Percentiles rank a stretch among this genome's conserved stretches.
Evolutionary conservation across 2,888 invertebrate species (phyloP).

Genomic region (Asteroscopus sphinx): DNA sequence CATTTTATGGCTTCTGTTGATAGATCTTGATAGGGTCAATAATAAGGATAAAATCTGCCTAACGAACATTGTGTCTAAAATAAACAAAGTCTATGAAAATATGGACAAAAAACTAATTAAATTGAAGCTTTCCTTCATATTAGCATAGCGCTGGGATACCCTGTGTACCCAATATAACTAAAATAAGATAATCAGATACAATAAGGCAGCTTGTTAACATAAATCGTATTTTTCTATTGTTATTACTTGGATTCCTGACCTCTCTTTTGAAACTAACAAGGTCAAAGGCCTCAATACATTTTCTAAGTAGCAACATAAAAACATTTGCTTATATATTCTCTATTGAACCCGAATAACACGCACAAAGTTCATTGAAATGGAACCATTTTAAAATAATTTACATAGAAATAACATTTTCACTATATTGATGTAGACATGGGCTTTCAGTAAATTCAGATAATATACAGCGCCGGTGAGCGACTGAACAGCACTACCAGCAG

Average conservation of each 20-base stretch:
- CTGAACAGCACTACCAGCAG: neutral
- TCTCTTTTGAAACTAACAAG: slow-evolving; percentile 2
- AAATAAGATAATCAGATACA: too few species aligned
- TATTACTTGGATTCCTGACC: neutral
- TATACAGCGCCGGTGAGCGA: neutral
- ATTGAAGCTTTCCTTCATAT: too few species aligned
- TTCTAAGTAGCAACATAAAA: slow-evolving; percentile 17
- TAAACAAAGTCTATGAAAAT: too few species aligned
- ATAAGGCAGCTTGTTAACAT: too few species aligned
- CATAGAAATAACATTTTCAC: slow-evolving; percentile 43
- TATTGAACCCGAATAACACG: slow-evolving; percentile 15
- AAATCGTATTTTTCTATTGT: too few species aligned
- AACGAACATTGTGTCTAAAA: too few species aligned
- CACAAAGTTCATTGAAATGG: slow-evolving; percentile 19
- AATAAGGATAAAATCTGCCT: too few species aligned
- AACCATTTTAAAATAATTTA: slow-evolving; percentile 46
- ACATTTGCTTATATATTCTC: slow-evolving; percentile 22
- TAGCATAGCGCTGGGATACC: too few species aligned
- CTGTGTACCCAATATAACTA: too few species aligned
- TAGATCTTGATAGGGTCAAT: too few species aligned
- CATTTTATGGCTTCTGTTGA: too few species aligned
- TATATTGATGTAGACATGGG: slow-evolving; percentile 36
- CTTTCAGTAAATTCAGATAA: slow-evolving; percentile 29
- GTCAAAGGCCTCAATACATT: slow-evolving; percentile 18
- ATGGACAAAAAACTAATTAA: too few species aligned